Percentiles rank a stretch among this genome's conserved stretches.
phyloP scores from a whole-genome alignment of 2,113 vertebrate species.

The Rhinolophus ferrumequinum region DNA sequence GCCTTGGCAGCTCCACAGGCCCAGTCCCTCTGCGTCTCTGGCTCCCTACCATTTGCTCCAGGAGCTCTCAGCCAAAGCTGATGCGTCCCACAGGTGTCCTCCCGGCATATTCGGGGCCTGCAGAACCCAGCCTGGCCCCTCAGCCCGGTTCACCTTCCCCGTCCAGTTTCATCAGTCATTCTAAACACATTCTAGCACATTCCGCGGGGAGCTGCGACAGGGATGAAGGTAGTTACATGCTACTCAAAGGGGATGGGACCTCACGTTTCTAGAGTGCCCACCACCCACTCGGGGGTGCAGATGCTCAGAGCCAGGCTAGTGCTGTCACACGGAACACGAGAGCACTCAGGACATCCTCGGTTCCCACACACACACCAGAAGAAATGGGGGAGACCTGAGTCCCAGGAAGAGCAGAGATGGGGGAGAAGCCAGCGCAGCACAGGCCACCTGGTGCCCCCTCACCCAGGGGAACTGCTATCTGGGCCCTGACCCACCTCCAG shows the following conservation, averaged over 20 bases:
- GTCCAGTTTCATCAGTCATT: not conserved
- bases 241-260: not conserved
- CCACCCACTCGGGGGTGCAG: accelerated
- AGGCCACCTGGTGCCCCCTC: not conserved
- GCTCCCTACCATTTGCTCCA: not conserved
- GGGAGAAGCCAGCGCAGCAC: not conserved
- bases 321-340: accelerated
- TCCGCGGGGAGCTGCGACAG: not conserved
- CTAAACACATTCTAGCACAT: not conserved
- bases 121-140: not conserved
- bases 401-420: too few species aligned
- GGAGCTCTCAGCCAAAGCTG: not conserved
- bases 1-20: too few species aligned
- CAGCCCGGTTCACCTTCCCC: not conserved
- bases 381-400: too few species aligned
- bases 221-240: accelerated
- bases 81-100: not conserved
- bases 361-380: not conserved
- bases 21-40: not conserved
- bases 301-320: not conserved
- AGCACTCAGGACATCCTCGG: too few species aligned
- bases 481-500: not conserved
- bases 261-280: accelerated
- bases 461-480: too few species aligned
- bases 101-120: not conserved